These are phyloP conservation scores for Coracias cyanogaster DNA, from an alignment of 2,797 vertebrate species.

Conservation along the genomic window DNA sequence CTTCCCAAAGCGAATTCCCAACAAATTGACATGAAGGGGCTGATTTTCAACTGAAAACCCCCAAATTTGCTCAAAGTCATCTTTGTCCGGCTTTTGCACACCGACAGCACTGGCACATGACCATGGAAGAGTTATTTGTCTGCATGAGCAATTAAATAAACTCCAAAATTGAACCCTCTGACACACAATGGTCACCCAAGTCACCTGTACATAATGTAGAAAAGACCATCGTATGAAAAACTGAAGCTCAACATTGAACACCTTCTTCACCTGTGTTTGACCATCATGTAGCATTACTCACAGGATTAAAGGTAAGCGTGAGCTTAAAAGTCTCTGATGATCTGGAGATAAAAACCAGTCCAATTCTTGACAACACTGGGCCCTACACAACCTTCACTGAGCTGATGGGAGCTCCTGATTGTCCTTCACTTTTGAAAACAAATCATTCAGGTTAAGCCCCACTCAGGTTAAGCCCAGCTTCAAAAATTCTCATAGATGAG, in stretches of 20 bases:
- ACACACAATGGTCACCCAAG: not conserved
- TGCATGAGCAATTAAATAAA: not conserved
- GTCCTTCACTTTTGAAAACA: not conserved
- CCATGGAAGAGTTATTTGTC: not conserved
- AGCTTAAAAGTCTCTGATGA: not conserved
- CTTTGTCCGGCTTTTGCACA: not conserved
- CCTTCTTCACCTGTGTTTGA: not conserved
- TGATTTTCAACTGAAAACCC: not conserved
- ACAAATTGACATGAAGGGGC: not conserved
- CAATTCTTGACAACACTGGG: not conserved
- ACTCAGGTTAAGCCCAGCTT: not conserved
- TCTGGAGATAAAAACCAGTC: not conserved
- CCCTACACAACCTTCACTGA: not conserved
- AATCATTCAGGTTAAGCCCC: not conserved
- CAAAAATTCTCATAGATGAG: not conserved
- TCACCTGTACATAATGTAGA: not conserved
- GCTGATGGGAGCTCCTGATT: not conserved
- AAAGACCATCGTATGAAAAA: not conserved
- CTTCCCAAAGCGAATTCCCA: slow-evolving; percentile 3
- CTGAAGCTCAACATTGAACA: not conserved
- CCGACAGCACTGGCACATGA: not conserved
- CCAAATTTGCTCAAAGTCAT: not conserved
- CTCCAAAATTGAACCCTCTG: not conserved
- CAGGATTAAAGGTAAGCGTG: not conserved
- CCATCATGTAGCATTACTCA: not conserved